A percentile compares a stretch with the other conserved stretches of the same genome.
Evolutionary conservation across 2,113 vertebrate species (phyloP).

Genomic region (Coreoperca whiteheadi): DNA sequence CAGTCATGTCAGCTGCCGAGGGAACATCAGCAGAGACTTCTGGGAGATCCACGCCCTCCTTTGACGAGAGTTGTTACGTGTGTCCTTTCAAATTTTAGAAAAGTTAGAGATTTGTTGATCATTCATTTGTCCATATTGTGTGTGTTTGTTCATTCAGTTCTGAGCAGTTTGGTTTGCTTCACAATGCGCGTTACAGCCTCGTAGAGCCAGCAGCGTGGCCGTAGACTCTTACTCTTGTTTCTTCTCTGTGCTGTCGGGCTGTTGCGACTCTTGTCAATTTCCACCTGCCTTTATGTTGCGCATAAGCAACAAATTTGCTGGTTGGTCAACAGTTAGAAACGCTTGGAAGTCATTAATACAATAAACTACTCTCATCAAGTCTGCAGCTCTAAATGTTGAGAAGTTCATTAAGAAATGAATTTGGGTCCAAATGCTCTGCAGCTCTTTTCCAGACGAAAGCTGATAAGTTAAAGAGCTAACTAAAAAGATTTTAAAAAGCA

Average conservation of each 20-base stretch:
- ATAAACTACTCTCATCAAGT: not conserved
- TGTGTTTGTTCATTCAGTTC: too few species aligned
- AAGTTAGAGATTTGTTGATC: too few species aligned
- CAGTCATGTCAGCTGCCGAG: too few species aligned
- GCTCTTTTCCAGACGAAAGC: not conserved
- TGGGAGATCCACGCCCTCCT: too few species aligned
- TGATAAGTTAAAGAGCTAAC: conserved; percentile 10
- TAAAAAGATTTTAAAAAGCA: not conserved
- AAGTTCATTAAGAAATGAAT: not conserved
- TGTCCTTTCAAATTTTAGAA: too few species aligned
- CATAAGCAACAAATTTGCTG: not conserved
- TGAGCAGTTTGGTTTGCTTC: not conserved
- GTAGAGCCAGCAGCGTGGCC: not conserved
- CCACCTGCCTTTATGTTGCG: not conserved
- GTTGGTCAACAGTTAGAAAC: not conserved
- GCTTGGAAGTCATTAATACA: conserved; percentile 3
- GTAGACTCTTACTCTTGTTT: not conserved
- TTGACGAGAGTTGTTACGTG: too few species aligned
- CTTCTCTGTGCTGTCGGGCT: not conserved
- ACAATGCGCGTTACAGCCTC: not conserved
- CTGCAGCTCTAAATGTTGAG: conserved; percentile 7
- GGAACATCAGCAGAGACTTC: too few species aligned
- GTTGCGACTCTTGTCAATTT: not conserved
- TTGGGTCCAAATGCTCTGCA: not conserved
- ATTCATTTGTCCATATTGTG: too few species aligned